A percentile compares a stretch with the other conserved stretches of the same genome.
Conservation (phyloP, 2,797 vertebrate species). For the Capromys pilorides region DNA sequence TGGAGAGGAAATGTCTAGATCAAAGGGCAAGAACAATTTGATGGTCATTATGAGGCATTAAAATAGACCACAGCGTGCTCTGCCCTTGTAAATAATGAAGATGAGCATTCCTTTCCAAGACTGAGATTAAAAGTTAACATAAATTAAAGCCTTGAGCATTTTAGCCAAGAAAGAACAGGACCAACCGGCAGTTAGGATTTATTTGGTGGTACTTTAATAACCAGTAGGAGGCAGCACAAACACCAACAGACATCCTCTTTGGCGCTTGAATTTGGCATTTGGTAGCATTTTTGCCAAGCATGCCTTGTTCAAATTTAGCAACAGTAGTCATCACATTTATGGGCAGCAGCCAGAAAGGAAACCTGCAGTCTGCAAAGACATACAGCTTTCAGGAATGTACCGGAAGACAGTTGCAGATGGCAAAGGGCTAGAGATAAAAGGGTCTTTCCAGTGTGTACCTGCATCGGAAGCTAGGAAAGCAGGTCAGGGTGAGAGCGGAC, state of each 20-base stretch:
- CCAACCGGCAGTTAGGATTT: not conserved
- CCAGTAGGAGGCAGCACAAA: constrained; percentile 73
- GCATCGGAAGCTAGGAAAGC: not conserved
- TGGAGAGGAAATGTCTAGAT: constrained; percentile 45
- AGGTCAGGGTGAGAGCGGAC: not conserved
- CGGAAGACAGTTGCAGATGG: constrained; percentile 48
- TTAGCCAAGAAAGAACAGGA: not conserved
- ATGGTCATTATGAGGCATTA: not conserved
- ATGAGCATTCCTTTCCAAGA: not conserved
- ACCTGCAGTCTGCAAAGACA: constrained; percentile 62
- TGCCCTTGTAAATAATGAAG: constrained; percentile 40
- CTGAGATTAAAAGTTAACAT: constrained; percentile 14
- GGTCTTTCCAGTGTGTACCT: constrained; percentile 3
- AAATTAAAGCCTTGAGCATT: not conserved
- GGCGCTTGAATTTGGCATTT: not conserved
- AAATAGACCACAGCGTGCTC: constrained; percentile 13
- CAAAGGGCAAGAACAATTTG: not conserved
- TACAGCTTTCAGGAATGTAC: constrained; percentile 64
- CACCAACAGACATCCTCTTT: not conserved
- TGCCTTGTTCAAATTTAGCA: constrained; percentile 66
- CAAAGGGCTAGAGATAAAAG: constrained; percentile 28
- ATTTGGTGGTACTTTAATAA: not conserved
- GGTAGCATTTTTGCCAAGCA: not conserved
- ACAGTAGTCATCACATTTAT: constrained; percentile 47
- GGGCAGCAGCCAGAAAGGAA: constrained; percentile 57